Percentiles rank a stretch among this genome's conserved stretches.
Evolutionary conservation across 2,888 invertebrate genomes (phyloP).

Genomic region (Axea sp.): DNA sequence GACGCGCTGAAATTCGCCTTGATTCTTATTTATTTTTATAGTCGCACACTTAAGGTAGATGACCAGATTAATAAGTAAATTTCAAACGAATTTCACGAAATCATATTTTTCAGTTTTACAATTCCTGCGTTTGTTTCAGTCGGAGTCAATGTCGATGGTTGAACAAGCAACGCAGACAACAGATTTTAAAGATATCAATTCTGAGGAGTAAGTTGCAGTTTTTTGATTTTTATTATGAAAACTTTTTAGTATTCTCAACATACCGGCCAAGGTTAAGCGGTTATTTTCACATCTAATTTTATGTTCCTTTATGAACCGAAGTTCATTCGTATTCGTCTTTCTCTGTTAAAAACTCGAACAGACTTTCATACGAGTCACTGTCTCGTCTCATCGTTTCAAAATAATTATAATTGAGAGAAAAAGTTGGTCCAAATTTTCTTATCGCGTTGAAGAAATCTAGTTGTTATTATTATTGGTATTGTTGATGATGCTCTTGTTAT

Average conservation of each 20-base stretch:
- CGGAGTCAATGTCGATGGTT: neutral
- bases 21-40: conserved; percentile 21
- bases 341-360: conserved; percentile 43
- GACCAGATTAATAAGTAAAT: conserved; percentile 6
- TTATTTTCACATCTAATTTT: conserved; percentile 41
- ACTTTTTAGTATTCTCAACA: conserved; percentile 4
- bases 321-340: conserved; percentile 34
- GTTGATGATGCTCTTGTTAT: no score
- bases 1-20: conserved; percentile 19
- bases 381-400: conserved; percentile 15
- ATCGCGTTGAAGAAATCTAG: no score
- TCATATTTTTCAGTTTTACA: neutral
- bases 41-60: conserved; percentile 2
- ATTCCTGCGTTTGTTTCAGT: conserved; percentile 4
- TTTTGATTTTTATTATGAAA: neutral
- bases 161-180: neutral
- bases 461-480: no score
- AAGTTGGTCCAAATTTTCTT: no score
- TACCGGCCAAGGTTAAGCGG: conserved; percentile 31
- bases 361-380: conserved; percentile 28
- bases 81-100: neutral
- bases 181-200: no score
- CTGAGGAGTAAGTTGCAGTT: no score
- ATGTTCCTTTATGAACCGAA: conserved; percentile 29
- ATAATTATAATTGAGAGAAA: conserved; percentile 8